Conservation (phyloP, 2,888 invertebrate species). For the Andrena bucephala region DNA sequence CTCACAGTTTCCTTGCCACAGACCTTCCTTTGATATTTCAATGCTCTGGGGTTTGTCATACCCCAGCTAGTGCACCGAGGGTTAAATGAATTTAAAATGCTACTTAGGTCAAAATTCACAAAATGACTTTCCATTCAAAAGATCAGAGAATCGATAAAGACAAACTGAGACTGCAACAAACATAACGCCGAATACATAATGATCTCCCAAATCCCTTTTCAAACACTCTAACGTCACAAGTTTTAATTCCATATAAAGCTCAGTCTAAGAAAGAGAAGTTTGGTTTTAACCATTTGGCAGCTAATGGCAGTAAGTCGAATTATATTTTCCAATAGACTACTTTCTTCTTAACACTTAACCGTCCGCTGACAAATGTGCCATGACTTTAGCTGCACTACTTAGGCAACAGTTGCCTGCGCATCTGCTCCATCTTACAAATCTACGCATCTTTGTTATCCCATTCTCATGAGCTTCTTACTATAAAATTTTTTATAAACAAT, state of each 20-base stretch:
- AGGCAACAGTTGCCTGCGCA: too few relatives aligned
- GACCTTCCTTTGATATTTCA: too few relatives aligned
- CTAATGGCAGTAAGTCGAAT: conserved; percentile 77
- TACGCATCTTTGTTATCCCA: too few relatives aligned
- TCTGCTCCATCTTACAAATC: too few relatives aligned
- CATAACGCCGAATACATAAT: conserved; percentile 16
- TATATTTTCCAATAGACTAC: conserved; percentile 54
- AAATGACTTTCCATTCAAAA: conserved; percentile 1
- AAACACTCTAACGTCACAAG: conserved; percentile 18
- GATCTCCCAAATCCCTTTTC: conserved; percentile 1
- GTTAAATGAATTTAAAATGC: conserved; percentile 7
- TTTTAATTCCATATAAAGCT: conserved; percentile 27
- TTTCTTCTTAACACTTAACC: conserved; percentile 20
- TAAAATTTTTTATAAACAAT: too few relatives aligned
- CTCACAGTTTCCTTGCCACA: too few relatives aligned
- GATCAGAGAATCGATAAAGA: conserved; percentile 1
- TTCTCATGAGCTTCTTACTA: too few relatives aligned
- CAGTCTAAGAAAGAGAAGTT: conserved; percentile 35
- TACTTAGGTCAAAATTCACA: conserved; percentile 20
- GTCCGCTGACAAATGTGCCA: too few relatives aligned
- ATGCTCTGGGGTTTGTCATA: too few relatives aligned
- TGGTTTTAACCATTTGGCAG: conserved; percentile 73
- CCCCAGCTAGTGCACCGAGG: too few relatives aligned
- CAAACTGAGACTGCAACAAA: conserved; percentile 4
- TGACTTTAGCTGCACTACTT: too few relatives aligned